These are phyloP conservation scores for Malthinus seriepunctatus DNA, from an alignment of 2,888 invertebrate genomes.

Conservation along the genomic window DNA sequence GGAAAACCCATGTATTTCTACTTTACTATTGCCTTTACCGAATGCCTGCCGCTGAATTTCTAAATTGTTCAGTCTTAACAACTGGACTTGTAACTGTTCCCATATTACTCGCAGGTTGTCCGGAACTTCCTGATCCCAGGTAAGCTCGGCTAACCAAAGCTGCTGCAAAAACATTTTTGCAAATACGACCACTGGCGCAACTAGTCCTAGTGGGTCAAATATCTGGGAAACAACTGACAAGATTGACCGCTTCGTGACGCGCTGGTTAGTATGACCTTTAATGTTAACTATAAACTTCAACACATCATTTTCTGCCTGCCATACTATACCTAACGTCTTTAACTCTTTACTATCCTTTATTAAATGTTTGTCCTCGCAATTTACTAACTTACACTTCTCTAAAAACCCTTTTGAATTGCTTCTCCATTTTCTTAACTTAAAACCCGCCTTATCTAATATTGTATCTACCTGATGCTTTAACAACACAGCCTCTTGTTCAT, in stretches of 20 bases:
- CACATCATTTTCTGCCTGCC: slow-evolving; percentile 12
- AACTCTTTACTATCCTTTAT: background rate
- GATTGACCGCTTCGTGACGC: too few species aligned
- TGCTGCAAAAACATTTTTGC: background rate
- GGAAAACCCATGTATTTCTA: slow-evolving; percentile 33
- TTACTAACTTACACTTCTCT: background rate
- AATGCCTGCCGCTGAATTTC: slow-evolving; percentile 18
- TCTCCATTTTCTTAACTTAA: slow-evolving; percentile 18
- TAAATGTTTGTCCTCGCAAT: background rate
- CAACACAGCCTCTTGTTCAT: background rate
- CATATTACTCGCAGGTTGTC: background rate
- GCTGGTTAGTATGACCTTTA: too few species aligned
- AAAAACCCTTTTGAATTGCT: slow-evolving; percentile 10
- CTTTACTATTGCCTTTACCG: background rate
- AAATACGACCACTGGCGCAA: background rate
- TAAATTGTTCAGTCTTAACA: slow-evolving; percentile 7
- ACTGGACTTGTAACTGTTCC: background rate
- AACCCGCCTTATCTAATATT: slow-evolving; percentile 6
- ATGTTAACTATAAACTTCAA: background rate
- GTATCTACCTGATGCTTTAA: background rate
- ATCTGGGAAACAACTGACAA: too few species aligned
- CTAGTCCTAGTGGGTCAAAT: background rate
- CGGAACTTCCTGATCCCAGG: background rate
- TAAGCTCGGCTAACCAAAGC: background rate
- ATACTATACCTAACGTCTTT: slow-evolving; percentile 19